Percentiles rank a stretch among this genome's conserved stretches.
phyloP scores from a whole-genome alignment of 2,113 vertebrate genomes.

The Phalacrocorax aristotelis region DNA sequence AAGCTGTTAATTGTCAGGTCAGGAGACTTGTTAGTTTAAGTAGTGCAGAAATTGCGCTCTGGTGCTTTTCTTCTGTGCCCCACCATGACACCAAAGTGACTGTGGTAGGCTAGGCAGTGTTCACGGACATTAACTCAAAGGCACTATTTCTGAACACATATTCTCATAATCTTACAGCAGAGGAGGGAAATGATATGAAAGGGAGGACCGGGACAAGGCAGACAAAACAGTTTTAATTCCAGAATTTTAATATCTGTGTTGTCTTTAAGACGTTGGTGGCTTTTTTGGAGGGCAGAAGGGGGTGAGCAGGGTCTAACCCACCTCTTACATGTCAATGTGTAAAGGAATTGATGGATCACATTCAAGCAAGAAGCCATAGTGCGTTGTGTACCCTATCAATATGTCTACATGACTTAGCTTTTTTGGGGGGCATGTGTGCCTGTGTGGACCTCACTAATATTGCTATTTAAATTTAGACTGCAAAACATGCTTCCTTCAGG shows the following conservation, averaged over 20 bases:
- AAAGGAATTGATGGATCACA: not conserved
- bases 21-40: not conserved
- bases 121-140: not conserved
- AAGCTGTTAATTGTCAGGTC: not conserved
- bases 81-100: not conserved
- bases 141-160: not conserved
- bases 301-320: not conserved
- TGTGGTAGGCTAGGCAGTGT: not conserved
- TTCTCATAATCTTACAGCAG: not conserved
- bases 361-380: not conserved
- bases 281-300: not conserved
- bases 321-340: not conserved
- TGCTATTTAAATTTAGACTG: not conserved
- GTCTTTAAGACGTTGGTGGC: not conserved
- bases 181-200: not conserved
- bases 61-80: not conserved
- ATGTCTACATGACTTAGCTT: not conserved
- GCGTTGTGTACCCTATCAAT: not conserved
- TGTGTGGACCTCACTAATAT: not conserved
- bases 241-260: not conserved
- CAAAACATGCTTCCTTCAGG: not conserved
- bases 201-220: not conserved
- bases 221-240: not conserved
- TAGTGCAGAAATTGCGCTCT: not conserved
- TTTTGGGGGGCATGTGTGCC: not conserved